Conservation (phyloP, 2,797 vertebrate species). For the Mycteria americana region DNA sequence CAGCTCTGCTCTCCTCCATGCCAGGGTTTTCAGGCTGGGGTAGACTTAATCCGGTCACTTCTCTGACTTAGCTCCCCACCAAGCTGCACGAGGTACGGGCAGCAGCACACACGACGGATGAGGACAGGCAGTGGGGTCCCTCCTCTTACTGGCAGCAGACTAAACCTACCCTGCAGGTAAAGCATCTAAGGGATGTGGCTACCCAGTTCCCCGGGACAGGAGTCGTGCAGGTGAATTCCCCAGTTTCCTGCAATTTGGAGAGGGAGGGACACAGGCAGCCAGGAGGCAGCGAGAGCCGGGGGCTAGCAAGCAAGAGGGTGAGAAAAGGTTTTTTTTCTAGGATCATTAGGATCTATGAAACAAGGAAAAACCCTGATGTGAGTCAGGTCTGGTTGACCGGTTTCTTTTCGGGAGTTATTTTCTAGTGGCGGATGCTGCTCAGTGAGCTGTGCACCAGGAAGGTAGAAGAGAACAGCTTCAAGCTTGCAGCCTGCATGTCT, state of each 20-base stretch:
- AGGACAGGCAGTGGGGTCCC: background rate
- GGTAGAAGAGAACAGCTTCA: background rate
- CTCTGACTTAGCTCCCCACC: background rate
- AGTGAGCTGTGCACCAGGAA: background rate
- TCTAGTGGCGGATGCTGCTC: background rate
- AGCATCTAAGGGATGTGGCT: background rate
- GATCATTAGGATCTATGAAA: background rate
- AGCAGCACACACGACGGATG: background rate
- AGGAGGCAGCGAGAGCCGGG: background rate
- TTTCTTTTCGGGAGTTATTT: background rate
- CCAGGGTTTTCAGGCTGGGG: background rate
- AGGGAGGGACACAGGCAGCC: background rate
- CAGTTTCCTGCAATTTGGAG: background rate
- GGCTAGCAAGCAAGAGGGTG: background rate
- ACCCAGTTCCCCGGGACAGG: background rate
- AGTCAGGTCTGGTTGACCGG: background rate
- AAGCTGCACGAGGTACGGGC: rapidly evolving
- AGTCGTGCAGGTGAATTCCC: background rate
- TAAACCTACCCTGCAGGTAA: background rate
- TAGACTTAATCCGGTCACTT: background rate
- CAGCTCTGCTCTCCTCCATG: background rate
- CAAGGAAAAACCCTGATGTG: rapidly evolving
- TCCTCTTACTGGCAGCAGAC: background rate
- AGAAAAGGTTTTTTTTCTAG: rapidly evolving
- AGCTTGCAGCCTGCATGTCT: background rate